Percentiles rank a stretch among this genome's conserved stretches.
Evolutionary conservation across 1,140 invertebrate species (phyloP).

Genomic region (Pachypeltis micranthus): DNA sequence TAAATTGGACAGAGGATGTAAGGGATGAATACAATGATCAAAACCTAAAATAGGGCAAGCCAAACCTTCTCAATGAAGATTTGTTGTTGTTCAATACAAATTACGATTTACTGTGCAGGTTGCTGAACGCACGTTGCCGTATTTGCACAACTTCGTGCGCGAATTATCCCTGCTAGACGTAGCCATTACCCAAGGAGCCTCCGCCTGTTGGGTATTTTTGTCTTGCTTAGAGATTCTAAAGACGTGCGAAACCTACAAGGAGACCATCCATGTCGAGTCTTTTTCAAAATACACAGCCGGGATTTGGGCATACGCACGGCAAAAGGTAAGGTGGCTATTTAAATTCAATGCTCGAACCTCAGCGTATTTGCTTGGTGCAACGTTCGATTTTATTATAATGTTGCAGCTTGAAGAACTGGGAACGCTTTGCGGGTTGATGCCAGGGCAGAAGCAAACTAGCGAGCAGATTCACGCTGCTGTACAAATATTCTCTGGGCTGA

Average conservation of each 20-base stretch:
- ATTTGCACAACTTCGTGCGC: conserved; percentile 72
- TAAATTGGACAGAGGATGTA: too few relatives aligned
- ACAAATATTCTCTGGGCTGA: conserved; percentile 79
- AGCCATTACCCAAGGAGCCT: conserved; percentile 60
- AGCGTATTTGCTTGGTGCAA: too few relatives aligned
- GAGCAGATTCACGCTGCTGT: conserved; percentile 83
- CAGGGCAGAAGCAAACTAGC: conserved; percentile 66
- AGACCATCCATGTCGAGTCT: conserved; percentile 53
- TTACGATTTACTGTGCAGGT: conserved; percentile 47
- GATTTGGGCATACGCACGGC: conserved; percentile 81
- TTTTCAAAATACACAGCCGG: conserved; percentile 81
- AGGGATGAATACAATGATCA: too few relatives aligned
- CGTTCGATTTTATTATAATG: conserved; percentile 20
- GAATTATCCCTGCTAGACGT: conserved; percentile 71
- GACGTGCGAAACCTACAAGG: conserved; percentile 54
- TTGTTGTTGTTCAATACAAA: too few relatives aligned
- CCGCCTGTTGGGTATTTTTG: conserved; percentile 86
- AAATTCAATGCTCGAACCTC: too few relatives aligned
- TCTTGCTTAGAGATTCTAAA: conserved; percentile 65
- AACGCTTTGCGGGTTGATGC: conserved; percentile 81
- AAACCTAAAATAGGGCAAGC: too few relatives aligned
- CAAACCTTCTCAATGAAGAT: too few relatives aligned
- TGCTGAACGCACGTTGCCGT: conserved; percentile 69
- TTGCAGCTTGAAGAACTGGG: conserved; percentile 70
- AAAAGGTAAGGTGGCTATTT: conserved; percentile 61